These are phyloP conservation scores for Cepphus grylle DNA, from an alignment of 2,113 vertebrate genomes.

Conservation along the genomic window DNA sequence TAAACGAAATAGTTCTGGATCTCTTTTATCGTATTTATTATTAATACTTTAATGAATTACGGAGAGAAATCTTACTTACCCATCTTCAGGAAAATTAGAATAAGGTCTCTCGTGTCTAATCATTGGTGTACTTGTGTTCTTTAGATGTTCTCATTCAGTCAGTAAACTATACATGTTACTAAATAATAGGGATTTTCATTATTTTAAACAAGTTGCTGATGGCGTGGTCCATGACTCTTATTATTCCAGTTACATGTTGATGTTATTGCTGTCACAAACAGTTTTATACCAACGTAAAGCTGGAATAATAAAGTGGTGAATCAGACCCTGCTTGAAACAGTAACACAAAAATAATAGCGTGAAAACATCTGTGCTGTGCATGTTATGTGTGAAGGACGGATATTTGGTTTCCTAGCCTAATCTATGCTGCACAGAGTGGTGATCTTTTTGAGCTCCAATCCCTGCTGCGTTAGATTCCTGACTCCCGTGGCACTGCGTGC, in stretches of 20 bases:
- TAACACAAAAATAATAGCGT: not conserved
- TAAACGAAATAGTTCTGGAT: not conserved
- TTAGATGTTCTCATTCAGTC: not conserved
- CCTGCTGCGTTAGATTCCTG: not conserved
- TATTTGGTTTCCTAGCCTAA: not conserved
- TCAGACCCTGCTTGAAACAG: not conserved
- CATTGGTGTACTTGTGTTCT: not conserved
- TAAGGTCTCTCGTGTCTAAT: not conserved
- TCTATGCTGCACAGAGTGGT: not conserved
- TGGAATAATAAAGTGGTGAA: not conserved
- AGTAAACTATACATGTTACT: not conserved
- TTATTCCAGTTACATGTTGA: not conserved
- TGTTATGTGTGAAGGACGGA: fast-evolving
- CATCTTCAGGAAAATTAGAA: not conserved
- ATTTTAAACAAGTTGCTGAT: not conserved
- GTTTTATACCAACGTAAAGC: not conserved
- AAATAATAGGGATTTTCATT: not conserved
- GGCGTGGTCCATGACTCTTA: not conserved
- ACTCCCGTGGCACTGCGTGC: not conserved
- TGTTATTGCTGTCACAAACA: not conserved
- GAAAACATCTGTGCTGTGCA: not conserved
- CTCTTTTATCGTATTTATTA: not conserved
- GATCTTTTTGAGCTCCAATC: not conserved
- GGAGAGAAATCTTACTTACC: not conserved
- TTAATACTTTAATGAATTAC: not conserved